Conservation (phyloP, 2,113 vertebrate species). For the Chunga burmeisteri region DNA sequence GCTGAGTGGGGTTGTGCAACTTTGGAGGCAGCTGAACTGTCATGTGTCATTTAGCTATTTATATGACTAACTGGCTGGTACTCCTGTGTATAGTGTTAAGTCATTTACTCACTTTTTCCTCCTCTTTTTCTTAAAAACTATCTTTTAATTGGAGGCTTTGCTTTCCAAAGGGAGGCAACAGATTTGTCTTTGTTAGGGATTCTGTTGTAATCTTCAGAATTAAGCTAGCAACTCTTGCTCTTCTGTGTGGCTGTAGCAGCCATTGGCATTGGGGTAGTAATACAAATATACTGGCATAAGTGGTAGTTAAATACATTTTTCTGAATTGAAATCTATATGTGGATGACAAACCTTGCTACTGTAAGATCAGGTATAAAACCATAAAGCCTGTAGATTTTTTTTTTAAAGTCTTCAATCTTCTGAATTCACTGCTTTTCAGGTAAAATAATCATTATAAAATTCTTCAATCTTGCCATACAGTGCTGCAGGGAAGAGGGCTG, state of each 20-base stretch:
- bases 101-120: background rate
- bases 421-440: background rate
- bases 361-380: background rate
- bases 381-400: background rate
- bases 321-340: background rate
- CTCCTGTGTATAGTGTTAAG: background rate
- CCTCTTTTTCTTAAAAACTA: background rate
- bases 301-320: background rate
- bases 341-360: background rate
- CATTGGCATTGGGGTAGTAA: rapidly evolving
- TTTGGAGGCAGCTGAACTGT: background rate
- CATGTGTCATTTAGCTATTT: background rate
- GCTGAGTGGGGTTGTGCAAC: background rate
- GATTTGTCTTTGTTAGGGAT: background rate
- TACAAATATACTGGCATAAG: rapidly evolving
- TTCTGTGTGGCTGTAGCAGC: background rate
- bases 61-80: background rate
- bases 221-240: background rate
- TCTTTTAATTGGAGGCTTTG: background rate
- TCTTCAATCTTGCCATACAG: background rate
- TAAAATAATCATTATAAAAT: background rate
- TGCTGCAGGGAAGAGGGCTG: background rate
- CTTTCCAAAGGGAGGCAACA: background rate
- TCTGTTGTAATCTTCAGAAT: background rate
- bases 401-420: background rate